A percentile compares a stretch with the other conserved stretches of the same genome.
Evolutionary conservation across 1,140 invertebrate genomes (phyloP).

Genomic region (Drosophila virilis): DNA sequence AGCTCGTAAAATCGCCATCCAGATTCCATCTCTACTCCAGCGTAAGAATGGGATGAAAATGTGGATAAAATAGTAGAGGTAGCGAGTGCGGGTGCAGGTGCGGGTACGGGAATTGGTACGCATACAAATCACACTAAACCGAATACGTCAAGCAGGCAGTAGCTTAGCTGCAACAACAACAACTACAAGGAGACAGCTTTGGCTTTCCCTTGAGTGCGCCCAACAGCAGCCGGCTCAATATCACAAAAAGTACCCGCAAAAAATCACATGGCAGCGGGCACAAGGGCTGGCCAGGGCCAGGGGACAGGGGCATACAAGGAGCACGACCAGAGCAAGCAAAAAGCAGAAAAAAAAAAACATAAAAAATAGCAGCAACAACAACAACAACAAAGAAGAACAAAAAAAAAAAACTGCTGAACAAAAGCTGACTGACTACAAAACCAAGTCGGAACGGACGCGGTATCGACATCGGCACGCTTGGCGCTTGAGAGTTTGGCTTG

Average conservation of each 20-base stretch:
- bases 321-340: neutral
- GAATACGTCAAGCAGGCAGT: constrained; percentile 72
- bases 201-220: constrained; percentile 70
- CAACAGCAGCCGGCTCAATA: constrained; percentile 49
- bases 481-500: constrained; percentile 30
- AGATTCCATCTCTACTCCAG: constrained; percentile 2
- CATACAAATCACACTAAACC: constrained; percentile 79
- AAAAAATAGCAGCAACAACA: constrained; percentile 34
- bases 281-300: neutral
- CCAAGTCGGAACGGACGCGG: constrained; percentile 73
- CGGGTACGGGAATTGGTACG: neutral
- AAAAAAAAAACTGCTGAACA: constrained; percentile 57
- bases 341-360: constrained; percentile 15
- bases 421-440: constrained; percentile 73
- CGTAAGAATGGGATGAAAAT: neutral
- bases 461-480: constrained; percentile 47
- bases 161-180: constrained; percentile 43
- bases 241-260: constrained; percentile 68
- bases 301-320: constrained; percentile 12
- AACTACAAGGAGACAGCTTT: constrained; percentile 35
- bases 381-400: constrained; percentile 9
- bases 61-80: neutral
- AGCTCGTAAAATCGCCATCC: constrained; percentile 52
- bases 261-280: constrained; percentile 43
- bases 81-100: no score